Evolutionary conservation across 2,113 vertebrate genomes (phyloP).

Genomic region (Apodemus speciosus): DNA sequence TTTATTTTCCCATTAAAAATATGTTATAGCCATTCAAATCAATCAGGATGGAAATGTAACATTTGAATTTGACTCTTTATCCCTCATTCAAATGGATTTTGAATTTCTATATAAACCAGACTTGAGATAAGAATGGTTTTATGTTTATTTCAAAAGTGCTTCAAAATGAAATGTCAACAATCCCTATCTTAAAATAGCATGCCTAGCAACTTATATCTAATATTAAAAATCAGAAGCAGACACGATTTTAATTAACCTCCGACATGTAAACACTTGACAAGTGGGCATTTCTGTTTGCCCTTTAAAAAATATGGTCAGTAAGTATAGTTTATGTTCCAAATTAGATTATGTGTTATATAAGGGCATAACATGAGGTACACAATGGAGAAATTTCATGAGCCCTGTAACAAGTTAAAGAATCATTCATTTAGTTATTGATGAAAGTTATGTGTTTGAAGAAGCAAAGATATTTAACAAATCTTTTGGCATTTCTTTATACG

Average conservation of each 20-base stretch:
- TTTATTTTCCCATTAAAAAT: slow-evolving; percentile 48
- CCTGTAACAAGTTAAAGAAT: neutral
- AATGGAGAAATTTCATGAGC: neutral
- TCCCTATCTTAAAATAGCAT: slow-evolving; percentile 37
- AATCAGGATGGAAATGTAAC: slow-evolving; percentile 50
- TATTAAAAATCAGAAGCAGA: slow-evolving; percentile 21
- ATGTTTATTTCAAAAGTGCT: neutral
- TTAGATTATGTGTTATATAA: neutral
- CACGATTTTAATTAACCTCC: slow-evolving; percentile 43
- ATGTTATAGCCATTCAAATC: slow-evolving; percentile 7
- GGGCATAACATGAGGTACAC: neutral
- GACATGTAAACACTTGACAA: slow-evolving; percentile 9
- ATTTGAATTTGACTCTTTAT: slow-evolving; percentile 22
- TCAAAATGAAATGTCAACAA: slow-evolving; percentile 36
- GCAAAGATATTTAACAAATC: neutral
- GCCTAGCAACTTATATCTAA: neutral
- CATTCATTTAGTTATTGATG: neutral
- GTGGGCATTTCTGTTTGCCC: neutral
- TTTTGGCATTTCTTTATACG: neutral
- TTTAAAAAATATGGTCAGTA: neutral
- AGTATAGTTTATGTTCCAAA: neutral
- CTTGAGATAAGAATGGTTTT: neutral
- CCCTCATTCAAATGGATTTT: slow-evolving; percentile 22
- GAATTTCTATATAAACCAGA: slow-evolving; percentile 2
- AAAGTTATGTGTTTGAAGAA: neutral